Percentiles rank a stretch among this genome's conserved stretches.
phyloP scores from a whole-genome alignment of 2,888 invertebrate genomes.

The Euplexia lucipara region DNA sequence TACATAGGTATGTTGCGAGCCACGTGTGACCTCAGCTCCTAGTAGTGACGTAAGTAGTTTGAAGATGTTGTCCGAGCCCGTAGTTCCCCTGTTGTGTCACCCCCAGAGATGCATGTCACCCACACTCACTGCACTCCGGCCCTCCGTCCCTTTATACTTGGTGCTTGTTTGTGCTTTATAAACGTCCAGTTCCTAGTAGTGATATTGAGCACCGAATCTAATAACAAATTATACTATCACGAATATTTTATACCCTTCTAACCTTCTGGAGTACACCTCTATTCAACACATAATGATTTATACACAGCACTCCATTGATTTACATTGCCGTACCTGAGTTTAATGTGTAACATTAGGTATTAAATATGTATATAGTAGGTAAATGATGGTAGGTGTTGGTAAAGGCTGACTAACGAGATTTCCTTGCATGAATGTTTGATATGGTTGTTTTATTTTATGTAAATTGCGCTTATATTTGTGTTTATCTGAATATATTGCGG shows the following conservation, averaged over 20 bases:
- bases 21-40: conserved; percentile 63
- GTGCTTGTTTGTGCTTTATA: conserved; percentile 65
- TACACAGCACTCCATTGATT: conserved; percentile 59
- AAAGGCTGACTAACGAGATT: conserved; percentile 88
- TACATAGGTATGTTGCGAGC: conserved; percentile 70
- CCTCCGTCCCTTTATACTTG: conserved; percentile 55
- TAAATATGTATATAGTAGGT: conserved; percentile 57
- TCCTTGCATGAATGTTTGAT: conserved; percentile 89
- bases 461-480: conserved; percentile 55
- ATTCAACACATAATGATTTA: conserved; percentile 52
- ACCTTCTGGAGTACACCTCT: conserved; percentile 46
- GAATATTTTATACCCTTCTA: conserved; percentile 36
- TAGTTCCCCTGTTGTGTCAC: conserved; percentile 76
- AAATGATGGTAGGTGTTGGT: conserved; percentile 67
- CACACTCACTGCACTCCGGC: conserved; percentile 70
- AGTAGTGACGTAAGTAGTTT: conserved; percentile 84
- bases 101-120: conserved; percentile 75
- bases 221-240: conserved; percentile 43
- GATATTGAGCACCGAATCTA: conserved; percentile 43
- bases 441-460: conserved; percentile 63
- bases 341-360: conserved; percentile 53
- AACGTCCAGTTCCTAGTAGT: conserved; percentile 45
- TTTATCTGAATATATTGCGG: conserved; percentile 34
- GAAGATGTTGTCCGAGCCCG: conserved; percentile 81
- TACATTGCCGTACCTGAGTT: conserved; percentile 47